A percentile compares a stretch with the other conserved stretches of the same genome.
phyloP scores from a whole-genome alignment of 23 tunicate species.

The Styela plicata region DNA sequence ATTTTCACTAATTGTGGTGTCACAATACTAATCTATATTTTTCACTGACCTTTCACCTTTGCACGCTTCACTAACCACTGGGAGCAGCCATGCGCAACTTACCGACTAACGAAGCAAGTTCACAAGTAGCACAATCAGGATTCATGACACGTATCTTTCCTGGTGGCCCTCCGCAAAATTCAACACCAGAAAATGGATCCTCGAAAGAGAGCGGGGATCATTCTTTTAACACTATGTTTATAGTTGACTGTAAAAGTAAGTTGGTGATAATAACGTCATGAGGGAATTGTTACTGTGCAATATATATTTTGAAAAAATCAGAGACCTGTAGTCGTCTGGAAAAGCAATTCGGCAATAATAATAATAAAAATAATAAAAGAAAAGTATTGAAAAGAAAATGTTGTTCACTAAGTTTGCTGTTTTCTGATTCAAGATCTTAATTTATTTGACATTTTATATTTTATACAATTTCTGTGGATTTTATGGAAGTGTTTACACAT shows the following conservation, averaged over 20 bases:
- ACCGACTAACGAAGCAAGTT: background rate
- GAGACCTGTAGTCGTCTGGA: no score
- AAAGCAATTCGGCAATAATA: no score
- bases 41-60: slow-evolving; percentile 27
- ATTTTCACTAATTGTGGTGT: background rate
- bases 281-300: no score
- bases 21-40: background rate
- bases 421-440: no score
- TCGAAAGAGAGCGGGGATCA: background rate
- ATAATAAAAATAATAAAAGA: no score
- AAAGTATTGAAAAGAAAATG: no score
- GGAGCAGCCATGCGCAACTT: slow-evolving; percentile 20
- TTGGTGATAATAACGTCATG: no score
- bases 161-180: background rate
- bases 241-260: background rate
- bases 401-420: no score
- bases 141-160: slow-evolving; percentile 4
- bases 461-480: no score
- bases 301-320: no score
- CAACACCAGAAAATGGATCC: background rate
- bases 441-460: no score
- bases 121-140: background rate
- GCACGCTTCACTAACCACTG: slow-evolving; percentile 35
- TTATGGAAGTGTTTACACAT: no score
- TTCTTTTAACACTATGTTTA: background rate